phyloP scores from a whole-genome alignment of 2,113 vertebrate genomes.

The Oenanthe oenanthe region DNA sequence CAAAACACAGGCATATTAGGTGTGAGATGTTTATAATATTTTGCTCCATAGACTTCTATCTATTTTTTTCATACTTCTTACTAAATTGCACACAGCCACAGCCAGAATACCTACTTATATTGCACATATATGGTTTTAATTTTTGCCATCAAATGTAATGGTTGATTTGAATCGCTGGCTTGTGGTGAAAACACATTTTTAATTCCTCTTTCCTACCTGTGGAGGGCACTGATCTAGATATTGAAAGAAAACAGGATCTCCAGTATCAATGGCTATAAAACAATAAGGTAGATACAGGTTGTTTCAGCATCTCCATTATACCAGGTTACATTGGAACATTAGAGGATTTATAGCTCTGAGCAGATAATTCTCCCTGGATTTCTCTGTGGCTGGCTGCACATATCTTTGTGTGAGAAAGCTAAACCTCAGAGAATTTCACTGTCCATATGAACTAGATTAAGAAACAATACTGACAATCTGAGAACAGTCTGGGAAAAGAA shows the following conservation, averaged over 20 bases:
- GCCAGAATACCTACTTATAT: not conserved
- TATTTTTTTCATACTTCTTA: not conserved
- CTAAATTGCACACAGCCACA: not conserved
- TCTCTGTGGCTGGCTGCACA: not conserved
- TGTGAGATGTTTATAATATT: not conserved
- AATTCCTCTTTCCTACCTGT: not conserved
- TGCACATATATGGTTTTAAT: not conserved
- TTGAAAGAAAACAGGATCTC: not conserved
- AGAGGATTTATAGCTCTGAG: slow-evolving; percentile 45
- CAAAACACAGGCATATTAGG: not conserved
- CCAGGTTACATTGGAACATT: not conserved
- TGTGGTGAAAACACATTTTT: not conserved
- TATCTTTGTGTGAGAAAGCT: slow-evolving; percentile 6
- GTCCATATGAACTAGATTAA: slow-evolving; percentile 57
- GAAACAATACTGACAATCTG: slow-evolving; percentile 61
- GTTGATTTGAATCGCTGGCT: not conserved
- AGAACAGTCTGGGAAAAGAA: slow-evolving; percentile 38
- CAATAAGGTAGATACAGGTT: not conserved
- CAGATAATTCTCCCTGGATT: slow-evolving; percentile 29
- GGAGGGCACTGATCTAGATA: not conserved
- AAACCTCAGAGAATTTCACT: slow-evolving; percentile 32
- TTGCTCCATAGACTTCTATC: not conserved
- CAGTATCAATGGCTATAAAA: not conserved
- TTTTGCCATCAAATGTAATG: not conserved
- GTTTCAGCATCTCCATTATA: not conserved